Conservation (phyloP, 1,140 invertebrate genomes). For the Anadara kagoshimensis region DNA sequence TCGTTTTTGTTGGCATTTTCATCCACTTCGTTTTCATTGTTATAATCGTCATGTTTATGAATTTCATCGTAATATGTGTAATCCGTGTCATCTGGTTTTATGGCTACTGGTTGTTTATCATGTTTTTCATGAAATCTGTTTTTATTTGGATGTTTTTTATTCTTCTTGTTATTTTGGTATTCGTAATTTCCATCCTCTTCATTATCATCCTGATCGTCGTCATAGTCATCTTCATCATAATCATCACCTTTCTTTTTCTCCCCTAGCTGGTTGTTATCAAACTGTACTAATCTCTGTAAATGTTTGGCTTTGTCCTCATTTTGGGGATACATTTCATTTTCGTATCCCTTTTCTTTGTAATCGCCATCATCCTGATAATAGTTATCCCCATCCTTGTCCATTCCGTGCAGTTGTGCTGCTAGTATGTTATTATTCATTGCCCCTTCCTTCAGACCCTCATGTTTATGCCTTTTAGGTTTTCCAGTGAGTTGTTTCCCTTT, state of each 20-base stretch:
- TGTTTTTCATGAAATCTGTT: conserved; percentile 37
- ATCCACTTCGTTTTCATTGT: conserved; percentile 35
- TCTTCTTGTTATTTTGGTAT: conserved; percentile 29
- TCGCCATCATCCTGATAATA: conserved; percentile 36
- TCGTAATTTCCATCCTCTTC: conserved; percentile 40
- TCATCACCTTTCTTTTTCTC: conserved; percentile 28
- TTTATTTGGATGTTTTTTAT: conserved; percentile 31
- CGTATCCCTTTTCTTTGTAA: conserved; percentile 40
- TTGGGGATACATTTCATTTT: conserved; percentile 35
- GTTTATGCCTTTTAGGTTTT: conserved; percentile 8
- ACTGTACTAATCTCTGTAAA: conserved; percentile 23
- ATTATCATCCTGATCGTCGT: no score
- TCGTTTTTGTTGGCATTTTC: conserved; percentile 26
- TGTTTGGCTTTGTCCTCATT: conserved; percentile 25
- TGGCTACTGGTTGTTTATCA: conserved; percentile 15
- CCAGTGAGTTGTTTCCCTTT: conserved; percentile 1
- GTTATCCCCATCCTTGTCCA: conserved; percentile 35
- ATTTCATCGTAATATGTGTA: conserved; percentile 46
- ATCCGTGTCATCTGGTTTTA: conserved; percentile 33
- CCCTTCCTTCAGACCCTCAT: conserved; percentile 5
- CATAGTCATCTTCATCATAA: no score
- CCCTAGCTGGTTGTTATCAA: conserved; percentile 32
- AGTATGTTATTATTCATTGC: conserved; percentile 14
- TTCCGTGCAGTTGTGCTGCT: conserved; percentile 19
- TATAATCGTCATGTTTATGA: conserved; percentile 36